A percentile compares a stretch with the other conserved stretches of the same genome.
Evolutionary conservation across 2,797 vertebrate species (phyloP).

Genomic region (Fundulus diaphanus): DNA sequence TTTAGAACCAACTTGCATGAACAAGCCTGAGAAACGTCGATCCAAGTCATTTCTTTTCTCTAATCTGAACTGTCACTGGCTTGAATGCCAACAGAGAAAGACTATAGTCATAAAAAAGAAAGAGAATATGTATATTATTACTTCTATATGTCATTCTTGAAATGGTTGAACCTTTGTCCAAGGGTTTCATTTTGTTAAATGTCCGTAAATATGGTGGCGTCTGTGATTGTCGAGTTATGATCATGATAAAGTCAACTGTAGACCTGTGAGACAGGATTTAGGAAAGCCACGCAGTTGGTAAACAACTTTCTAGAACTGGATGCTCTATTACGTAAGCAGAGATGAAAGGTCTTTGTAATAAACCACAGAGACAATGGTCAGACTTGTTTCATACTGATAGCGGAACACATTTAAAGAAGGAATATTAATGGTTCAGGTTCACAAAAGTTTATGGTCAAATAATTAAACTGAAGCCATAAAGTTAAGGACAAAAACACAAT

Average conservation of each 20-base stretch:
- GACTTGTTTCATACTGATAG: neutral
- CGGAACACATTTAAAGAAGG: neutral
- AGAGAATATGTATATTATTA: neutral
- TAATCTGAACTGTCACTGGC: neutral
- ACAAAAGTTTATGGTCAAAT: neutral
- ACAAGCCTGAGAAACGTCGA: neutral
- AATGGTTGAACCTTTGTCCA: neutral
- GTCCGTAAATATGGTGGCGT: neutral
- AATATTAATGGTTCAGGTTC: neutral
- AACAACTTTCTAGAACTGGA: neutral
- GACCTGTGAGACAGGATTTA: neutral
- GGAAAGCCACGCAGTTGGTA: neutral
- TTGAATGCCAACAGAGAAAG: neutral
- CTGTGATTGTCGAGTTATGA: neutral
- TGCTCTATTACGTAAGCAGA: neutral
- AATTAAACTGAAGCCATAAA: neutral
- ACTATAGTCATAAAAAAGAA: too few species aligned
- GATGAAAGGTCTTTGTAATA: neutral
- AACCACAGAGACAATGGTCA: neutral
- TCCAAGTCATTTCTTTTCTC: neutral
- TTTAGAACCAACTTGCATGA: too few species aligned
- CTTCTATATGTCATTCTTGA: neutral
- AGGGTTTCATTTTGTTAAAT: neutral
- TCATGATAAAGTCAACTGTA: neutral
- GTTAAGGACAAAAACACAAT: neutral